A percentile compares a stretch with the other conserved stretches of the same genome.
phyloP scores from a whole-genome alignment of 2,797 vertebrate genomes.

The Bradypodion pumilum region DNA sequence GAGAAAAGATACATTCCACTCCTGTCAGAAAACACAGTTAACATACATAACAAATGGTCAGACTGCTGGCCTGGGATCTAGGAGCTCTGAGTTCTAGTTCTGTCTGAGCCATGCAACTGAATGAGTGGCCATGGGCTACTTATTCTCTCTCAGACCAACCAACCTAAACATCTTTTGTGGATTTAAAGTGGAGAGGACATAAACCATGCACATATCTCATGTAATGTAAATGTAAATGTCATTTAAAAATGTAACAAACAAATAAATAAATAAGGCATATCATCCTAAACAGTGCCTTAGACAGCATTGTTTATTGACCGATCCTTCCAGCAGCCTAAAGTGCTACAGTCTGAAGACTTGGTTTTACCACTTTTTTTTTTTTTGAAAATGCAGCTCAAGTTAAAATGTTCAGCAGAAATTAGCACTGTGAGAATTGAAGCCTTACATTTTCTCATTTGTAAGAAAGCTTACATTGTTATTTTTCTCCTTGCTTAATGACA shows the following conservation, averaged over 20 bases:
- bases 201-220: no score
- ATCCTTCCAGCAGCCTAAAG: no score
- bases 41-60: no score
- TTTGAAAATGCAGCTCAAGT: not conserved
- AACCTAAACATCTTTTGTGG: no score
- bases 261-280: not conserved
- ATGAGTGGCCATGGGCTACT: not conserved
- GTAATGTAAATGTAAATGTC: no score
- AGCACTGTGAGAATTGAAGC: not conserved
- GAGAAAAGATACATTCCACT: no score
- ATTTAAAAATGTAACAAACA: no score
- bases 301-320: not conserved
- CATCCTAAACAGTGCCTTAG: not conserved
- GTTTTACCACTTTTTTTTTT: not conserved
- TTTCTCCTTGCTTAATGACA: conserved; percentile 30
- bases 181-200: no score
- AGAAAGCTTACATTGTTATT: conserved; percentile 10
- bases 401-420: not conserved
- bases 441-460: not conserved
- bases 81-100: not conserved
- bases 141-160: no score
- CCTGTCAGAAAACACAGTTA: no score
- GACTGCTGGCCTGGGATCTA: not conserved
- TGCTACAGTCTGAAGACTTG: not conserved
- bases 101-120: not conserved